phyloP scores from a whole-genome alignment of 2,888 invertebrate genomes.

The Ectobius pallidus region DNA sequence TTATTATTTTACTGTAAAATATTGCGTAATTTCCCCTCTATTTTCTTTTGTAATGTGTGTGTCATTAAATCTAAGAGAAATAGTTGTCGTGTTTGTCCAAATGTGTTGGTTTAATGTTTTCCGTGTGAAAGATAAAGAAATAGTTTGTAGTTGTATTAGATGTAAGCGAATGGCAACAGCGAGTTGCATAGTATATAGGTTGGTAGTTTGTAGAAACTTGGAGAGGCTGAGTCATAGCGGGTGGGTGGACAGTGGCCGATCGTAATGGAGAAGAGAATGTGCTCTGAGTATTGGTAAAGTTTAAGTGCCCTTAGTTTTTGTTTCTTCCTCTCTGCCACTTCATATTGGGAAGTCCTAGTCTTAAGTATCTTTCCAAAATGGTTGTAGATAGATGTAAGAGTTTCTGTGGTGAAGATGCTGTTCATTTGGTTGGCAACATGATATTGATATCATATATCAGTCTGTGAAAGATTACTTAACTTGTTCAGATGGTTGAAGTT shows the following conservation, averaged over 20 bases:
- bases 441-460: background rate
- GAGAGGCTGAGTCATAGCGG: slow-evolving; percentile 44
- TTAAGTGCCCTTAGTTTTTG: slow-evolving; percentile 44
- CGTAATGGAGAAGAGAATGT: slow-evolving; percentile 17
- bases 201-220: slow-evolving; percentile 35
- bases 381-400: background rate
- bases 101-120: slow-evolving; percentile 40
- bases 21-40: slow-evolving; percentile 20
- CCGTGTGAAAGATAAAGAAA: slow-evolving; percentile 38
- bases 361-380: slow-evolving; percentile 5
- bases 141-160: slow-evolving; percentile 35
- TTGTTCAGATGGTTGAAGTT: too few species aligned
- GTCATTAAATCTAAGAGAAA: slow-evolving; percentile 26
- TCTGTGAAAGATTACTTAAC: too few species aligned
- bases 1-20: slow-evolving; percentile 19
- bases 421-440: background rate
- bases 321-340: slow-evolving; percentile 12
- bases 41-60: slow-evolving; percentile 32
- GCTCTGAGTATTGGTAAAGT: slow-evolving; percentile 41
- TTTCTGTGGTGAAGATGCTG: background rate
- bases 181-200: slow-evolving; percentile 35
- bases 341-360: slow-evolving; percentile 14
- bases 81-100: slow-evolving; percentile 39
- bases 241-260: slow-evolving; percentile 18
- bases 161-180: slow-evolving; percentile 26